phyloP scores from a whole-genome alignment of 2,113 vertebrate genomes.

The Coturnix japonica region DNA sequence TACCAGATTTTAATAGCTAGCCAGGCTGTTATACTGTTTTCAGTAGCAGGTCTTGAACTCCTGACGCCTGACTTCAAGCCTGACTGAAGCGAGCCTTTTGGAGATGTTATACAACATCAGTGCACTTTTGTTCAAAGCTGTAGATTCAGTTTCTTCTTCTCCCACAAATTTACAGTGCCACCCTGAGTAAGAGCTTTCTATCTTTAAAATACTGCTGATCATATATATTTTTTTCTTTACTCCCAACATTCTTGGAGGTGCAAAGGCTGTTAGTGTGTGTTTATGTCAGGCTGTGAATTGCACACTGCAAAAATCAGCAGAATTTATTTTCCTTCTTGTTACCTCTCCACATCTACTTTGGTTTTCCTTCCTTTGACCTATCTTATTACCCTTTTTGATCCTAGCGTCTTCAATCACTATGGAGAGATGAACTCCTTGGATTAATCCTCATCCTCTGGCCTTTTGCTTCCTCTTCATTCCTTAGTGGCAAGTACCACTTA shows the following conservation, averaged over 20 bases:
- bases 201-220: constrained; percentile 28
- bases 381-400: not conserved
- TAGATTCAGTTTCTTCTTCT: not conserved
- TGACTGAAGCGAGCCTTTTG: not conserved
- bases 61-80: not conserved
- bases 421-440: not conserved
- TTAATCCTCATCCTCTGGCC: not conserved
- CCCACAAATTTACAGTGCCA: not conserved
- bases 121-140: not conserved
- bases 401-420: not conserved
- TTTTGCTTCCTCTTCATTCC: not conserved
- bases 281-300: not conserved
- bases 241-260: not conserved
- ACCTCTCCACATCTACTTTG: not conserved
- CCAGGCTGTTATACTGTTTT: not conserved
- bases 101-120: accelerated
- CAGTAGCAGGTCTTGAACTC: not conserved
- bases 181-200: constrained; percentile 11
- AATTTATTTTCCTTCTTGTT: constrained; percentile 11
- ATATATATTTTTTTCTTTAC: not conserved
- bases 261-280: not conserved
- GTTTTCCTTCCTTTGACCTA: not conserved
- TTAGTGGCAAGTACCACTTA: not conserved
- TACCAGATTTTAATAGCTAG: not conserved
- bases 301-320: not conserved